phyloP scores from a whole-genome alignment of 2,888 invertebrate genomes.

The Rhagonycha lutea region DNA sequence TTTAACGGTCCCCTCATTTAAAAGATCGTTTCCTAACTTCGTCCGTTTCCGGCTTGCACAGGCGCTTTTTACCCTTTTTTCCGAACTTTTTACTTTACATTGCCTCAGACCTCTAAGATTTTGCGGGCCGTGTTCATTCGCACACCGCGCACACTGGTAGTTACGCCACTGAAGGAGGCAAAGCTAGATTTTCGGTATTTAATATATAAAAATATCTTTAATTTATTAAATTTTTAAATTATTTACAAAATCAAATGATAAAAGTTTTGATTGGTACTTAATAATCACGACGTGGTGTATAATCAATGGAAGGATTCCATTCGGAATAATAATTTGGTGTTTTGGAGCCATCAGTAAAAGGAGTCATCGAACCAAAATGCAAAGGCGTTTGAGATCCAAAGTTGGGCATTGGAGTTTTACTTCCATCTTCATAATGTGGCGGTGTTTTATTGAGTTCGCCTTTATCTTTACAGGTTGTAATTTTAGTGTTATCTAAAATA shows the following conservation, averaged over 20 bases:
- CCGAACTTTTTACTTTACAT: no score
- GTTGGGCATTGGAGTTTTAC: conserved; percentile 91
- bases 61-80: no score
- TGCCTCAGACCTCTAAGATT: no score
- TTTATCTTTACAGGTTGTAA: conserved; percentile 64
- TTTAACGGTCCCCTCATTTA: no score
- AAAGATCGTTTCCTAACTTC: no score
- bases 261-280: background rate
- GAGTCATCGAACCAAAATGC: conserved; percentile 90
- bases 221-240: no score
- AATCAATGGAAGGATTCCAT: conserved; percentile 89
- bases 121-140: no score
- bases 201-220: no score
- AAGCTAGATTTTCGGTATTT: no score
- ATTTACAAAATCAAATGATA: conserved; percentile 41
- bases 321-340: conserved; percentile 87
- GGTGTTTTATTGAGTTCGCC: conserved; percentile 71
- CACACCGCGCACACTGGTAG: no score
- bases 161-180: no score
- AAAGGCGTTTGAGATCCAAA: conserved; percentile 86
- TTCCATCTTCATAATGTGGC: conserved; percentile 79
- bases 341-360: conserved; percentile 90
- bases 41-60: no score
- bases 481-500: conserved; percentile 71
- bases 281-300: conserved; percentile 64